These are phyloP conservation scores for Pinna nobilis DNA, from an alignment of 1,140 invertebrate species.

Conservation along the genomic window DNA sequence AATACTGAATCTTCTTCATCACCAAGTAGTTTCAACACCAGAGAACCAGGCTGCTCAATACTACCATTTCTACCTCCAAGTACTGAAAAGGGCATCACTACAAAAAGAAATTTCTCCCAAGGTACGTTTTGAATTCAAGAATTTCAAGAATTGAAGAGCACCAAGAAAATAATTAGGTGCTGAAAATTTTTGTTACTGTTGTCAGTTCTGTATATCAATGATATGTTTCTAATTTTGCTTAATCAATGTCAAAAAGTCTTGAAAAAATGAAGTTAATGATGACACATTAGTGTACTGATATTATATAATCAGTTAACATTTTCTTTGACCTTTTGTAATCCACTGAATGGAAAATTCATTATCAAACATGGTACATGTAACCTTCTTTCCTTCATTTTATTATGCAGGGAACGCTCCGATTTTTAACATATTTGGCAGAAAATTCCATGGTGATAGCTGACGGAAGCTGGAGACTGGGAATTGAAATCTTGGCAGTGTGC, in stretches of 20 bases:
- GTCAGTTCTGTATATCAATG: too few relatives aligned
- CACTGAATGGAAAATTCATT: too few relatives aligned
- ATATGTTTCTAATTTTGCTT: too few relatives aligned
- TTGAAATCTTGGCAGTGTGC: constrained; percentile 55
- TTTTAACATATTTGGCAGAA: constrained; percentile 48
- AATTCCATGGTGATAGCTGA: constrained; percentile 44
- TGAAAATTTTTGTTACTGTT: too few relatives aligned
- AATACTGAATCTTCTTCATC: constrained; percentile 56
- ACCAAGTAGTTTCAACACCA: constrained; percentile 55
- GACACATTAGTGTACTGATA: too few relatives aligned
- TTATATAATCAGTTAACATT: too few relatives aligned
- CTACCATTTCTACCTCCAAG: constrained; percentile 59
- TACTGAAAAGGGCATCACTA: constrained; percentile 56
- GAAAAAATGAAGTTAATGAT: too few relatives aligned
- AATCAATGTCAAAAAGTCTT: too few relatives aligned
- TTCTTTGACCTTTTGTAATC: too few relatives aligned
- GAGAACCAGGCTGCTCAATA: constrained; percentile 50
- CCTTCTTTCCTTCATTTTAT: neutral
- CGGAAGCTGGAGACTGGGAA: constrained; percentile 59
- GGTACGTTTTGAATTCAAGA: constrained; percentile 42
- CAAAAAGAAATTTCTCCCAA: constrained; percentile 52
- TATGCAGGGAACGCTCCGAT: constrained; percentile 54
- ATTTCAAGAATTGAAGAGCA: too few relatives aligned
- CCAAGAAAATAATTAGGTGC: too few relatives aligned
- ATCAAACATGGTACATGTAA: too few relatives aligned